Base-by-base conservation (phyloP, 2,797 vertebrate species). In the Typhlichthys subterraneus region DNA sequence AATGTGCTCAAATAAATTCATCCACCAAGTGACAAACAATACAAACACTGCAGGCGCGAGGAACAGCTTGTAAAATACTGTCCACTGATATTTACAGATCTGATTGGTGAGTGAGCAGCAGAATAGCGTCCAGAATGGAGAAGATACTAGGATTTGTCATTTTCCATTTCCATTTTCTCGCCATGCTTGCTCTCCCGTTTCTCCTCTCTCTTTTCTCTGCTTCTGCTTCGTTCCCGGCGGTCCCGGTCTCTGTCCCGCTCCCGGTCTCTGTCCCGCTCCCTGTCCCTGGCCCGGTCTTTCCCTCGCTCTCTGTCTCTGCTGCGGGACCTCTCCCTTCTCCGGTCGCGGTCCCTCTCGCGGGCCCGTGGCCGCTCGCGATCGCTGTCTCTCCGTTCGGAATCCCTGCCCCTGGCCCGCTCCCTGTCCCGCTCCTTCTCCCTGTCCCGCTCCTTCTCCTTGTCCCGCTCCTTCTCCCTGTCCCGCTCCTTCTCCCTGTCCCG, bases 151-250 rank as follows among this genome's bases (percentile, higher is more conserved):
- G 88, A 88, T 56, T 54, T 10, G n/a, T 69, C 84, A 58, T 59
- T 88, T 57, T 85, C 90, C 55, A 58, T 69, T 47, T 86, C 84
- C 15, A 81, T 42, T 57, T 89, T 70, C 82, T 91, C 69, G 69
- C 96, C 94, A 0, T 89, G 83, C 90, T 93, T 96, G 7, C 61
- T 73, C 80, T 98, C 95, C 75, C 94, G 96, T 45, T 80, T 92
- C 9, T 92, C 89, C 13, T 91, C 88, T 66, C 85, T 93, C 85
- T 77, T 93, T 51, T 98, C 97, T 73, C 87, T 90, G 77, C 94
- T 96, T 70, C 83, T 89, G 80, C 91, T 93, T 63, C 89, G 74
- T 0, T 70, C 76, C 49, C 45, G 23, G 23, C 23, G 23, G 23
- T 29, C 23, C 0, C 23, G 12, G 0, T 81, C 79, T 38, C 75